Conservation (phyloP, 2,888 invertebrate genomes). For the Ernsta delagoae region DNA sequence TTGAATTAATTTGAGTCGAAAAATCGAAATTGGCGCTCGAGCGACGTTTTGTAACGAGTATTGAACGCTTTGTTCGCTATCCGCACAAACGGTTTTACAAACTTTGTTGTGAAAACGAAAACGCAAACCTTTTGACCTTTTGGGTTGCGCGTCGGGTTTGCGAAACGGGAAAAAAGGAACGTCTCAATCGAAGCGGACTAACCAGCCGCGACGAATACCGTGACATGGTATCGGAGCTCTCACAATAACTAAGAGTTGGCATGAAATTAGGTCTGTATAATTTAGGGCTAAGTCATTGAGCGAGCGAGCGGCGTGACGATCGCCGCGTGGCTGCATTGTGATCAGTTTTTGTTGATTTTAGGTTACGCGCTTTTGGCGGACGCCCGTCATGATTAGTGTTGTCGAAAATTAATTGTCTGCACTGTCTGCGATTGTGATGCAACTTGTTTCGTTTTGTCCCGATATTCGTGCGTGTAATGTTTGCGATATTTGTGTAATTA, state of each 20-base stretch:
- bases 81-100: slow-evolving; percentile 13
- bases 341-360: slow-evolving; percentile 76
- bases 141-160: slow-evolving; percentile 20
- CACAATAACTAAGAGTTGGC: slow-evolving; percentile 77
- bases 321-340: slow-evolving; percentile 78
- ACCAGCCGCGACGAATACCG: slow-evolving; percentile 75
- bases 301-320: slow-evolving; percentile 63
- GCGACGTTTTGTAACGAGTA: slow-evolving; percentile 9
- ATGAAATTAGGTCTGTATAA: slow-evolving; percentile 78
- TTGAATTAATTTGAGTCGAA: slow-evolving; percentile 71
- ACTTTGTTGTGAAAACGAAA: slow-evolving; percentile 29
- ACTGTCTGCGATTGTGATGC: slow-evolving; percentile 54
- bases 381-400: slow-evolving; percentile 53
- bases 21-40: slow-evolving; percentile 56
- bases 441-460: slow-evolving; percentile 36
- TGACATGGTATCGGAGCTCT: slow-evolving; percentile 75
- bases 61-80: neutral
- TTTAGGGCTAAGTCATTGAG: slow-evolving; percentile 74
- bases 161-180: slow-evolving; percentile 56
- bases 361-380: slow-evolving; percentile 55
- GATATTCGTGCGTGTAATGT: slow-evolving; percentile 22
- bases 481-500: slow-evolving; percentile 7
- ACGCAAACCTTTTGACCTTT: slow-evolving; percentile 39
- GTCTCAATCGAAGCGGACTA: slow-evolving; percentile 67
- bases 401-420: slow-evolving; percentile 67